Conservation (phyloP, 2,113 vertebrate species). For the Picathartes gymnocephalus region DNA sequence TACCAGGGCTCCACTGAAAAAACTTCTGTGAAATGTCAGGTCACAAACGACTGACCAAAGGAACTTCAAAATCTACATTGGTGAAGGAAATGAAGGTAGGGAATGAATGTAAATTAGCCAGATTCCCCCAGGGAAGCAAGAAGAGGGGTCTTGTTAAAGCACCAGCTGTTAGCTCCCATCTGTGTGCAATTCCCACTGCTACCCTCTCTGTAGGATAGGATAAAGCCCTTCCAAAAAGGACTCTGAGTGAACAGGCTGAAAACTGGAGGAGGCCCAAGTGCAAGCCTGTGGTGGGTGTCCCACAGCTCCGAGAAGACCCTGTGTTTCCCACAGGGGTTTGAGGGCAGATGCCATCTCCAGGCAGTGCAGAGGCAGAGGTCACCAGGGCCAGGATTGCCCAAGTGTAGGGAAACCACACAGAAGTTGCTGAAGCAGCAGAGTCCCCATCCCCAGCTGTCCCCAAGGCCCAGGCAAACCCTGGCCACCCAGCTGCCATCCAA, state of each 20-base stretch:
- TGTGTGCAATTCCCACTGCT: constrained; percentile 14
- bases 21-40: not conserved
- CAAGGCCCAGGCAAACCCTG: not conserved
- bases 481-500: not conserved
- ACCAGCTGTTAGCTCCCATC: constrained; percentile 25
- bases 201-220: not conserved
- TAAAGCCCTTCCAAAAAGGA: not conserved
- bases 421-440: constrained; percentile 52
- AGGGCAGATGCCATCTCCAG: constrained; percentile 17
- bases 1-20: not conserved
- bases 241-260: not conserved
- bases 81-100: not conserved
- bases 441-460: not conserved
- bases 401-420: not conserved
- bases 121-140: not conserved
- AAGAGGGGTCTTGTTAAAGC: not conserved
- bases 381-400: not conserved
- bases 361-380: not conserved
- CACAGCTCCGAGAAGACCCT: not conserved
- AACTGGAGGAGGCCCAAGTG: constrained; percentile 3
- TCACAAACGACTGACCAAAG: not conserved
- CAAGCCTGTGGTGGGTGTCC: constrained; percentile 28
- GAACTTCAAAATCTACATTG: not conserved
- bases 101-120: not conserved
- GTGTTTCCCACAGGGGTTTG: constrained; percentile 15